A percentile compares a stretch with the other conserved stretches of the same genome.
Conservation (phyloP, 2,113 vertebrate genomes). For the Danio rerio region GRCz12tu NC_133180.1:32386001-32386500, state of each 20-base stretch:
- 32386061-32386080: no score
- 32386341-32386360: constrained; percentile 48
- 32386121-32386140: no score
- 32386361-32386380: constrained; percentile 26
- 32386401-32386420: constrained; percentile 7
- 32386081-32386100: no score
- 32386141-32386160: no score
- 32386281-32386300: constrained; percentile 48
- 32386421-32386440: not conserved
- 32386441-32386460: constrained; percentile 10
- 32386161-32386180: not conserved
- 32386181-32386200: not conserved
- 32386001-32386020: no score
- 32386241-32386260: constrained; percentile 36
- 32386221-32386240: constrained; percentile 43
- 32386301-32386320: constrained; percentile 48
- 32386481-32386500: constrained; percentile 8
- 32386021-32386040: no score
- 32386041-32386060: no score
- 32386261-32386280: constrained; percentile 32
- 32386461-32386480: not conserved
- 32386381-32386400: constrained; percentile 1
- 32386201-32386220: constrained; percentile 22
- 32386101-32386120: no score
- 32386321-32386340: constrained; percentile 57